Base-by-base conservation (phyloP, 2,113 vertebrate species). In the Panurus biarmicus region DNA sequence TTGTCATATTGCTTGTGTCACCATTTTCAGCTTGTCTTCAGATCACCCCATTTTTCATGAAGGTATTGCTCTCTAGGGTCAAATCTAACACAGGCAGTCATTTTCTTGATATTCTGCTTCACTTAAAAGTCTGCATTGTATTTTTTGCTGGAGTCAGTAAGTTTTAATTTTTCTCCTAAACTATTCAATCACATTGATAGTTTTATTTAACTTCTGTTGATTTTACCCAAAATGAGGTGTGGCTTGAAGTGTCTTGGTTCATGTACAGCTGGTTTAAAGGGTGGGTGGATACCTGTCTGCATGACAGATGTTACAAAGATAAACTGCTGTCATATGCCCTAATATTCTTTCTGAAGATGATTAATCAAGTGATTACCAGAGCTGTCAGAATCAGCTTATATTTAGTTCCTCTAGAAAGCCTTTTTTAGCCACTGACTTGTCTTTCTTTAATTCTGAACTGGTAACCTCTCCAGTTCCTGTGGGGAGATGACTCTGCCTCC, bases 321-420 rank as follows among this genome's bases (percentile, higher is more conserved):
- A 91, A 96, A 93, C 76, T 88, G 15, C 60, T 88, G 23, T 86
- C 58, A 82, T 36, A 26, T 56, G 31, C 69, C 53, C 31, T 93
- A 54, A 84, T 67, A 84, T 65, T 89, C 33, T 89, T 88, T 86
- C 76, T 89, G 66, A 61, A 87, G 65, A 50, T 85, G 61, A 92
- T 96, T 94, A 92, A 89, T 87, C 61, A 87, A 85, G 57, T 72
- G 50, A 89, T 89, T 92, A 89, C 58, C 50, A 58, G 36, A 90
- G 14, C 35, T 88, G 64, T 70, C 61, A 92, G 77, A 94, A 90
- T 89, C 91, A 64, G 61, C 53, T 94, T 78, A 19, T 67, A 78
- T 90, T 74, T 84, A 78, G 87, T 89, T 92, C 42, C 75, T 74
- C 76, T 67, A 60, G 69, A 81, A 77, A 56, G 36, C 21, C 45